These are phyloP conservation scores for Polylopha cassiicola DNA, from an alignment of 2,888 invertebrate genomes.

Conservation along the genomic window DNA sequence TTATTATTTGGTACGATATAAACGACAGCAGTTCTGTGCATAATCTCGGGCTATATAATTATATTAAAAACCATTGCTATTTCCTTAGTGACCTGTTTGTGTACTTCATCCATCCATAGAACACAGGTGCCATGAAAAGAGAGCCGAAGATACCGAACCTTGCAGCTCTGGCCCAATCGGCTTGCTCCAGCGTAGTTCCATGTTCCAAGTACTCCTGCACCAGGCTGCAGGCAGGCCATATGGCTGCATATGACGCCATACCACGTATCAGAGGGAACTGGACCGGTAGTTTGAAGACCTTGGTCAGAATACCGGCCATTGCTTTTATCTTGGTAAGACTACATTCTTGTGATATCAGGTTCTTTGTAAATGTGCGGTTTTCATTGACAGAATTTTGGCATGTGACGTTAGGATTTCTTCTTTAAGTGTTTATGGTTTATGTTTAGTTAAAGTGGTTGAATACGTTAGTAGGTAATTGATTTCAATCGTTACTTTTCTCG, in stretches of 20 bases:
- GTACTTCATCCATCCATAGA: constrained; percentile 85
- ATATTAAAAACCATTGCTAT: too few species aligned
- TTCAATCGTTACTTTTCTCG: too few species aligned
- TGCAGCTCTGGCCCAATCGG: constrained; percentile 78
- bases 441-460: too few species aligned
- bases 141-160: constrained; percentile 86
- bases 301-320: constrained; percentile 61
- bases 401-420: too few species aligned
- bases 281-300: constrained; percentile 56
- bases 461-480: too few species aligned
- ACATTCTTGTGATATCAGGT: constrained; percentile 3
- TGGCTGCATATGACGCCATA: constrained; percentile 83
- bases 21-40: too few species aligned
- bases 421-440: too few species aligned
- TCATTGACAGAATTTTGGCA: too few species aligned
- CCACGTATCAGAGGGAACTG: constrained; percentile 73
- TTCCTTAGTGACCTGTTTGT: too few species aligned
- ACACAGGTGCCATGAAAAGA: constrained; percentile 85
- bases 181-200: constrained; percentile 39
- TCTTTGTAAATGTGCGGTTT: too few species aligned
- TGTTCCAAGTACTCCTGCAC: constrained; percentile 77
- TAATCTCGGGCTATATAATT: too few species aligned
- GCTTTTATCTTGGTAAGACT: constrained; percentile 11
- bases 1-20: too few species aligned
- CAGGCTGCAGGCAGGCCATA: constrained; percentile 84